Conservation (phyloP, 2,113 vertebrate species). For the Vanacampus margaritifer region DNA sequence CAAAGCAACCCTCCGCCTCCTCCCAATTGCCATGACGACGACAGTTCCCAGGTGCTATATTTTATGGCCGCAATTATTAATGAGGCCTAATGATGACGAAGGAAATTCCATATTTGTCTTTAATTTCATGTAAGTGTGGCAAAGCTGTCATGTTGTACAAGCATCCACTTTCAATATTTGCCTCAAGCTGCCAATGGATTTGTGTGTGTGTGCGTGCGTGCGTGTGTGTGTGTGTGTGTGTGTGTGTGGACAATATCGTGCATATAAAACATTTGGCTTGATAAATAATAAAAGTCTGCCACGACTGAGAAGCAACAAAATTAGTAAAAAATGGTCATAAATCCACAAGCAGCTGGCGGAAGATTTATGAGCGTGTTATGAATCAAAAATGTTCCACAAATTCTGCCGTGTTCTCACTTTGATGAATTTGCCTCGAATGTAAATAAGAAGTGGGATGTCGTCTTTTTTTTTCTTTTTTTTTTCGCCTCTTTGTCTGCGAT, state of each 20-base stretch:
- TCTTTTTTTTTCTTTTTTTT: neutral
- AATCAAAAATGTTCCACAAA: neutral
- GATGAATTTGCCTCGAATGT: neutral
- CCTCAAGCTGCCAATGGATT: neutral
- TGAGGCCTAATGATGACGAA: neutral
- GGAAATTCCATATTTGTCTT: neutral
- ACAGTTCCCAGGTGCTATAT: neutral
- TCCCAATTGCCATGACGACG: neutral
- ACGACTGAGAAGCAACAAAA: neutral
- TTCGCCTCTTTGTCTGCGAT: neutral
- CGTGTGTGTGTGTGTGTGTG: too few species aligned
- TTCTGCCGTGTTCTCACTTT: neutral
- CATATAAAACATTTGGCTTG: neutral
- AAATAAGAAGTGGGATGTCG: neutral
- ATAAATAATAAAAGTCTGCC: constrained; percentile 1
- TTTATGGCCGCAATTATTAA: neutral
- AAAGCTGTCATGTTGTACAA: neutral
- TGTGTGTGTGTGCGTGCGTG: neutral
- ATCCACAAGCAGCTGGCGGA: neutral
- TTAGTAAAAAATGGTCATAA: neutral
- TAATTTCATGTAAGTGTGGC: constrained; percentile 2
- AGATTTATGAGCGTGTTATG: neutral
- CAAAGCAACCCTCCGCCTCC: neutral
- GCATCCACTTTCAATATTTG: constrained; percentile 1
- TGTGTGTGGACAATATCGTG: neutral